A percentile compares a stretch with the other conserved stretches of the same genome.
Conservation (phyloP, 2,797 vertebrate genomes). For the Chiloscyllium punctatum region DNA sequence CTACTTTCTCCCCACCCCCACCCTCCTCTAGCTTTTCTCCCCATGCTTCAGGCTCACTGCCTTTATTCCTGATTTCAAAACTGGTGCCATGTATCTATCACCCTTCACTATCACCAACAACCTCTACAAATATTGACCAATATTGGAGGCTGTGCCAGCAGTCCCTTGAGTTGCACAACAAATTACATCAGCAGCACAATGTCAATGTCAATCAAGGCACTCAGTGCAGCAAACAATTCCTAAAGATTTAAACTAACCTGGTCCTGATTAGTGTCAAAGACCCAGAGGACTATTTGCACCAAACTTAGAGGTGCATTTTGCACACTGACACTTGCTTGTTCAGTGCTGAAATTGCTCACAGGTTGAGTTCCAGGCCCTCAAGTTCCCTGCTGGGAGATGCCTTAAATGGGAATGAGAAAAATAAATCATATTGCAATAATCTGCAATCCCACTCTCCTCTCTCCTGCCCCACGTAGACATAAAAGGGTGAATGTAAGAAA, state of each 20-base stretch:
- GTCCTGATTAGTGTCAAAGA: not conserved
- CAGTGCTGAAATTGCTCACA: not conserved
- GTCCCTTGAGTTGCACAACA: not conserved
- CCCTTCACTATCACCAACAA: not conserved
- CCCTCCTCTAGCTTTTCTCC: no score
- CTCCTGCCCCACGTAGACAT: not conserved
- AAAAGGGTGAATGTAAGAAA: not conserved
- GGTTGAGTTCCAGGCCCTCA: not conserved
- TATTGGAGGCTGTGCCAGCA: not conserved
- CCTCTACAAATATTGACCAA: not conserved
- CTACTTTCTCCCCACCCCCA: no score
- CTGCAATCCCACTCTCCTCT: not conserved
- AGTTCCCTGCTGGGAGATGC: not conserved
- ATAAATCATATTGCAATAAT: not conserved
- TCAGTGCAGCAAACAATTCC: not conserved
- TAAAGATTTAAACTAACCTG: not conserved
- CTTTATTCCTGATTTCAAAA: no score
- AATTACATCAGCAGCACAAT: not conserved
- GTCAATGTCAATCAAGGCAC: not conserved
- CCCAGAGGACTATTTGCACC: not conserved
- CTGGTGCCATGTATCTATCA: not conserved
- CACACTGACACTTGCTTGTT: not conserved
- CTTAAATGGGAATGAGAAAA: not conserved
- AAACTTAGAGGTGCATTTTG: not conserved
- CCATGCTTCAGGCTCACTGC: no score